A percentile compares a stretch with the other conserved stretches of the same genome.
Evolutionary conservation across 2,113 vertebrate species (phyloP).

Genomic region (Tupaia tana): DNA sequence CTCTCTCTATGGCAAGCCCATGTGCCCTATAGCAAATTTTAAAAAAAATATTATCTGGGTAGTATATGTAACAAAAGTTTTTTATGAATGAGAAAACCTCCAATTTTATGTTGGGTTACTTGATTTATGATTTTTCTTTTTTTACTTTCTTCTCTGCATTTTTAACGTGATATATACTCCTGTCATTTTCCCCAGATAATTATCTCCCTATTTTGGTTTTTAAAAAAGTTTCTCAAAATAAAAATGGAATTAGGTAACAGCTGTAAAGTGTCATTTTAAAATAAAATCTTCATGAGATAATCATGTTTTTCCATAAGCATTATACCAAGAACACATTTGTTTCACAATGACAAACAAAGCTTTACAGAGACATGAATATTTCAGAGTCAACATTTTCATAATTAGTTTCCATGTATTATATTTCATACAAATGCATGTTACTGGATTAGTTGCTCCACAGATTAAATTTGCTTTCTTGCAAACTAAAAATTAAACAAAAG

Average conservation of each 20-base stretch:
- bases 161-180: neutral
- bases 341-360: neutral
- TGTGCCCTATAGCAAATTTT: too few species aligned
- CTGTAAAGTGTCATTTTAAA: neutral
- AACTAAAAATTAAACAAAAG: slow-evolving; percentile 50
- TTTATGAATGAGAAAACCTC: neutral
- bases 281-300: neutral
- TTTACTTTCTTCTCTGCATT: neutral
- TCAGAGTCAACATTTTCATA: slow-evolving; percentile 35
- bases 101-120: neutral
- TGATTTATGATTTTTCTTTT: neutral
- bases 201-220: neutral
- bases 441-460: neutral
- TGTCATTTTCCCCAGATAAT: neutral
- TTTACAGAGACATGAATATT: neutral
- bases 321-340: neutral
- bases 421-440: slow-evolving; percentile 8
- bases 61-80: neutral
- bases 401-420: slow-evolving; percentile 14
- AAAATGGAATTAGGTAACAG: neutral
- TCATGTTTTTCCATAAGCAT: neutral
- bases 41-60: neutral
- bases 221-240: neutral
- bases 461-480: slow-evolving; percentile 61
- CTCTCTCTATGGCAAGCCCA: too few species aligned